Conservation (phyloP, 2,113 vertebrate genomes). For the Clarias macrocephalus region DNA sequence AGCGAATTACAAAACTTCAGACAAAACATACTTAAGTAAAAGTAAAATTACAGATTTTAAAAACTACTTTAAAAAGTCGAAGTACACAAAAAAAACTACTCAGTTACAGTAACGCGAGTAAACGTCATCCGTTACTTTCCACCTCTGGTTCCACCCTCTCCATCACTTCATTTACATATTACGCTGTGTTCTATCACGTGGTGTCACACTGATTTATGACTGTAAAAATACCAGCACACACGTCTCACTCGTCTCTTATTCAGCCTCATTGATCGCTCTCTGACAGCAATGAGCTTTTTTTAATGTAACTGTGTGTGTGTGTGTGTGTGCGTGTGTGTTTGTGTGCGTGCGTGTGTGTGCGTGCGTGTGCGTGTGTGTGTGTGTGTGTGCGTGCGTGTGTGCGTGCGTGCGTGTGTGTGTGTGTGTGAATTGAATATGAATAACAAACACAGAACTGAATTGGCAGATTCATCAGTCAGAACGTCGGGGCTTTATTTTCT, state of each 20-base stretch:
- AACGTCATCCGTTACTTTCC: too few relatives aligned
- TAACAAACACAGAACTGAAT: conserved; percentile 23
- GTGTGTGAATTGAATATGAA: conserved; percentile 1
- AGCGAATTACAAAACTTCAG: too few relatives aligned
- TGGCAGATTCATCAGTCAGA: conserved; percentile 25
- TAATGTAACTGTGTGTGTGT: not conserved
- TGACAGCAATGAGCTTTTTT: not conserved
- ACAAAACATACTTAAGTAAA: too few relatives aligned
- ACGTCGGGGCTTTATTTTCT: conserved; percentile 1
- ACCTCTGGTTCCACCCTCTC: too few relatives aligned
- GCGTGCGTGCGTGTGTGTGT: not conserved
- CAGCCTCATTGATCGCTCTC: not conserved
- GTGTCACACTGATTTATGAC: not conserved
- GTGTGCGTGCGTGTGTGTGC: not conserved
- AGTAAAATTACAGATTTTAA: too few relatives aligned
- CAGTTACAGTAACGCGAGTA: too few relatives aligned
- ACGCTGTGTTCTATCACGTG: not conserved
- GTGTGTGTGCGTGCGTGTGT: conserved; percentile 7
- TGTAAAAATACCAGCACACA: not conserved
- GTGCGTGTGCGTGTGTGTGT: not conserved
- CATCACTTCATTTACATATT: not conserved
- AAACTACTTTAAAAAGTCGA: too few relatives aligned
- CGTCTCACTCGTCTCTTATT: not conserved
- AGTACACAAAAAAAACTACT: too few relatives aligned
- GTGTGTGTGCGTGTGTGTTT: not conserved